Conservation (phyloP, 2,797 vertebrate species). For the Rhyacichthys aspro region DNA sequence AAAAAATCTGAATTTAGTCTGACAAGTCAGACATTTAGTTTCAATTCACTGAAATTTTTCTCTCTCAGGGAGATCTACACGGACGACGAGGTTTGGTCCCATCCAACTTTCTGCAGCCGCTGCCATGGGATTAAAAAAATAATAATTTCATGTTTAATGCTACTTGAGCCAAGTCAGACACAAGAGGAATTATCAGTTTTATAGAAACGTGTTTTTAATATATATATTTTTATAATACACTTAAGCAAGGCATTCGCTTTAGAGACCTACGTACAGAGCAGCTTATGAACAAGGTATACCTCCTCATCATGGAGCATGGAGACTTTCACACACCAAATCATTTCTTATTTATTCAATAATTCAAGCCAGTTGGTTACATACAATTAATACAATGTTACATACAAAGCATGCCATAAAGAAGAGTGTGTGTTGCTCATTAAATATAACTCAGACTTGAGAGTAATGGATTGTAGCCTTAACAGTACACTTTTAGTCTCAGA, state of each 20-base stretch:
- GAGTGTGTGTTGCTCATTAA: not conserved
- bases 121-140: slow-evolving; percentile 71
- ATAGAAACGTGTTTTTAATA: not conserved
- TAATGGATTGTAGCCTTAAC: slow-evolving; percentile 64
- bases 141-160: slow-evolving; percentile 4
- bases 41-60: no score
- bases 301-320: slow-evolving; percentile 1
- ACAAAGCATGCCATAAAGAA: not conserved
- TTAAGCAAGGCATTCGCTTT: slow-evolving; percentile 1
- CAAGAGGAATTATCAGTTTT: slow-evolving; percentile 2
- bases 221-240: slow-evolving; percentile 27
- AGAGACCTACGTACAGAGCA: slow-evolving; percentile 2
- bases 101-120: slow-evolving; percentile 89
- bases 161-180: slow-evolving; percentile 40
- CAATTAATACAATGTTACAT: not conserved
- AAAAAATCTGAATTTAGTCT: no score
- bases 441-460: not conserved
- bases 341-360: slow-evolving; percentile 44
- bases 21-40: no score
- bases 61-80: slow-evolving; percentile 87
- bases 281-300: not conserved
- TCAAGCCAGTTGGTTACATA: not conserved
- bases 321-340: not conserved
- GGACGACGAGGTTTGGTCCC: slow-evolving; percentile 90
- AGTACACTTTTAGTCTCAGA: slow-evolving; percentile 34